Percentiles rank a stretch among this genome's conserved stretches.
Conservation (phyloP, 2,797 vertebrate species). For the Antennarius maculatus region DNA sequence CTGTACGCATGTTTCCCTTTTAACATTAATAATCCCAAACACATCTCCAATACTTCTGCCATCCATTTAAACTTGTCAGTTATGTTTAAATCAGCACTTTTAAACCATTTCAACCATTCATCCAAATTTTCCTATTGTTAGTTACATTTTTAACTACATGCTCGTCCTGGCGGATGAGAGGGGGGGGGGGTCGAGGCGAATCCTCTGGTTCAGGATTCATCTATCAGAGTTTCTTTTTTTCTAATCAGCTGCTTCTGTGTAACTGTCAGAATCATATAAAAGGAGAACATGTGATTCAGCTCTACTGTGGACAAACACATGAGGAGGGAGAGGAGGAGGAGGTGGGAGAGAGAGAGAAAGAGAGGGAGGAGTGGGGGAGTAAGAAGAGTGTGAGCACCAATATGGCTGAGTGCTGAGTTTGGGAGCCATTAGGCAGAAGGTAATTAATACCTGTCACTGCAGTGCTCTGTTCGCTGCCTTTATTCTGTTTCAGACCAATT, state of each 20-base stretch:
- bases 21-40: neutral
- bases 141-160: neutral
- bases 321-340: constrained; percentile 27
- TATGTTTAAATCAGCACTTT: no score
- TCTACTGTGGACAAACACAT: constrained; percentile 44
- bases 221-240: neutral
- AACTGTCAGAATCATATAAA: constrained; percentile 50
- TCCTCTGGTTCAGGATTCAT: no score
- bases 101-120: neutral
- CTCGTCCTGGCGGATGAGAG: neutral
- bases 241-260: constrained; percentile 37
- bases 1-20: no score
- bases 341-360: constrained; percentile 44
- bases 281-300: constrained; percentile 51
- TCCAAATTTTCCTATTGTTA: neutral
- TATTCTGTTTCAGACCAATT: constrained; percentile 76
- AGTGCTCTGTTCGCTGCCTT: constrained; percentile 63
- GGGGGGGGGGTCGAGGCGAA: no score
- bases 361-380: constrained; percentile 54
- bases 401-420: constrained; percentile 70
- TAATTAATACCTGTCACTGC: constrained; percentile 79
- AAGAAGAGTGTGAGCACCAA: constrained; percentile 64
- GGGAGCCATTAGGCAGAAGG: constrained; percentile 75
- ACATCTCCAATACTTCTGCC: neutral
- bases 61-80: neutral